Evolutionary conservation across 2,888 invertebrate genomes (phyloP).

Genomic region (Cylloceria caligata): DNA sequence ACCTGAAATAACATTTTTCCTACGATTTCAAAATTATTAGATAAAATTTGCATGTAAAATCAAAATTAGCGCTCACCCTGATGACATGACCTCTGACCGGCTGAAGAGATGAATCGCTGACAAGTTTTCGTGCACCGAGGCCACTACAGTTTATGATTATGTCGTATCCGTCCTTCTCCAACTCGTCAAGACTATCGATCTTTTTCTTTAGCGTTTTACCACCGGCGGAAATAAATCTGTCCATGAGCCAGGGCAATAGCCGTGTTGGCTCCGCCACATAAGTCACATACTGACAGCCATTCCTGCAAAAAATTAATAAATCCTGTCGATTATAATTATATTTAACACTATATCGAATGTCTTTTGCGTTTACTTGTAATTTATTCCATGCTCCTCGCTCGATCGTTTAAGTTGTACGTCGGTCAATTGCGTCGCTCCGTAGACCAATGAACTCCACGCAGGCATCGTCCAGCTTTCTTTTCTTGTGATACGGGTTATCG

Average conservation of each 20-base stretch:
- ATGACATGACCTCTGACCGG: constrained; percentile 92
- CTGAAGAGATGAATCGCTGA: constrained; percentile 87
- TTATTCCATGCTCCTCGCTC: constrained; percentile 77
- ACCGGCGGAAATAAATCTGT: constrained; percentile 87
- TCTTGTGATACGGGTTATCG: constrained; percentile 83
- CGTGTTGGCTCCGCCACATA: constrained; percentile 89
- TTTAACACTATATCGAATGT: not conserved
- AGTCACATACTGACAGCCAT: constrained; percentile 88
- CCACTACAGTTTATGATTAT: constrained; percentile 93
- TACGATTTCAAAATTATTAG: not conserved
- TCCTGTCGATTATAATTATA: too few relatives aligned
- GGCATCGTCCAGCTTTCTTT: constrained; percentile 78
- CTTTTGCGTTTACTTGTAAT: constrained; percentile 81
- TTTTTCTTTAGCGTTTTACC: constrained; percentile 86
- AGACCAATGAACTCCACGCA: constrained; percentile 84
- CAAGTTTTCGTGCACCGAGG: constrained; percentile 88
- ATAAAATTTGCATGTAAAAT: not conserved
- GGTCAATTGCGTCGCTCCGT: constrained; percentile 83
- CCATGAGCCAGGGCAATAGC: constrained; percentile 89
- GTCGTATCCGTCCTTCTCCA: constrained; percentile 86
- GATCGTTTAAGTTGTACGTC: constrained; percentile 78
- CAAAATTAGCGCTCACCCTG: constrained; percentile 84
- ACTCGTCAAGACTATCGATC: constrained; percentile 86
- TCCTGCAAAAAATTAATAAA: constrained; percentile 81
- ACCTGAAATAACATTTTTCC: constrained; percentile 84